Base-by-base conservation (phyloP, 2,113 vertebrate species). In the Charadrius vociferus region DNA sequence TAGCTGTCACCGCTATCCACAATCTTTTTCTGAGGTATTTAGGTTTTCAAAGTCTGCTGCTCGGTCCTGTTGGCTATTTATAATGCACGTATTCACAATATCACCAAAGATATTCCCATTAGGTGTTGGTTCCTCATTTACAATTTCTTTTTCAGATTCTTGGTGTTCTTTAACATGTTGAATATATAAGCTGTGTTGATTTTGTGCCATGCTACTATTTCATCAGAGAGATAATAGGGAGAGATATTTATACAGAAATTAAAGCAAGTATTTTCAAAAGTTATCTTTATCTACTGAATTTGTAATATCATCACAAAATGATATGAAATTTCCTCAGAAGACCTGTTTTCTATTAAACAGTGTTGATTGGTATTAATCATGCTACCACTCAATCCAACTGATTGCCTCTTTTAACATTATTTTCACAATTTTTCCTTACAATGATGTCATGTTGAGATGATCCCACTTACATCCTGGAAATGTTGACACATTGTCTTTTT, bases 341-440 rank as follows among this genome's bases (percentile, higher is more conserved):
- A 79, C 88, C 61, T 93, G 77, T 93, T 96, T 96, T 93, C 88
- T 93, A 50, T 97, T 97, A 97, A 97, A 94, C 86, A 92, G 24
- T 89, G 93, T 89, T 97, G 96, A 97, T 97, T 96, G 93, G 91
- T 94, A 93, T 95, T 97, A 97, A 97, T 97, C 95, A 96, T 3
- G 73, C 81, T 89, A 81, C 90, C 62, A 85, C 93, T 97, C 96
- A 84, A 84, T 93, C 86, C 36, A 7, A 41, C 94, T 97, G 97
- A 95, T 96, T 97, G 86, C 97, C 92, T 96, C 91, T 92, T 95
- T 85, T 91, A 87, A 81, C 29, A 73, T 27, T 92, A 84, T 94
- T 95, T 97, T 93, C 88, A 94, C 81, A 63, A 12, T 75, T 97
- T 92, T 94, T 78, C 78, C 81, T 75, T 92, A 82, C 83, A 61